Base-by-base conservation (phyloP, 2,113 vertebrate species). In the Dolichallabes microphthalmus region DNA sequence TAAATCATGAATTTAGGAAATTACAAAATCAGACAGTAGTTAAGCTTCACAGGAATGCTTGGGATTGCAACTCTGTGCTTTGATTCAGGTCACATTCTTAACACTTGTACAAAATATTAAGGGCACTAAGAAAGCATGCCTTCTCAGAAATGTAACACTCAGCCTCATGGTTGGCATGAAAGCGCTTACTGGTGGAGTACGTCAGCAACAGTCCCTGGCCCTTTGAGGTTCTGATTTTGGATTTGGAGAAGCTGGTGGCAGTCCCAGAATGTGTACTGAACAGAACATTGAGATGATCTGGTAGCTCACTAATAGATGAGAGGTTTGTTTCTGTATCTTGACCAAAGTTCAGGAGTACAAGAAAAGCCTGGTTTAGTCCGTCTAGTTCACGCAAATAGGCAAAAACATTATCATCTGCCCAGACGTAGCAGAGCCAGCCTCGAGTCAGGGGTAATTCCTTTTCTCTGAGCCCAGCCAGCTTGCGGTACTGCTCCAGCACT, bases 311-410 rank as follows among this genome's bases (percentile, higher is more conserved):
- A 81, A 96, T 57, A 9, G 88, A 12, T n/a, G 93, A 93, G 77
- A 99, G 91, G 89, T 98, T 94, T 19, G 91, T 90, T 75, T 88
- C 69, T 0, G 90, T 57, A 13, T 92, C 85, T 81, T 80, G 27
- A 10, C 96, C 98, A 5, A 99, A 97, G 92, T 99, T 99, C 71
- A 99, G 94, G 88, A 98, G 92, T 84, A 98, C 88, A 35, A 98
- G 94, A 83, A 98, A 97, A 68, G 92, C 94, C 85, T 22, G 92
- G 83, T 92, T 77, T 0, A 96, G 86, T 10, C 98, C 98, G 14
- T 98, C 96, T 52, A 98, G 27, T 90, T 99, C 97, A 82, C 98
- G 94, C 32, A 96, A 90, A 3, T 95, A 99, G 4, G 93, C 93
- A 10, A 98, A 96, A 20, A 95, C 78, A 0, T 92, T 60, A 2